phyloP scores from a whole-genome alignment of 2,797 vertebrate species.

The Pteropus rufus region DNA sequence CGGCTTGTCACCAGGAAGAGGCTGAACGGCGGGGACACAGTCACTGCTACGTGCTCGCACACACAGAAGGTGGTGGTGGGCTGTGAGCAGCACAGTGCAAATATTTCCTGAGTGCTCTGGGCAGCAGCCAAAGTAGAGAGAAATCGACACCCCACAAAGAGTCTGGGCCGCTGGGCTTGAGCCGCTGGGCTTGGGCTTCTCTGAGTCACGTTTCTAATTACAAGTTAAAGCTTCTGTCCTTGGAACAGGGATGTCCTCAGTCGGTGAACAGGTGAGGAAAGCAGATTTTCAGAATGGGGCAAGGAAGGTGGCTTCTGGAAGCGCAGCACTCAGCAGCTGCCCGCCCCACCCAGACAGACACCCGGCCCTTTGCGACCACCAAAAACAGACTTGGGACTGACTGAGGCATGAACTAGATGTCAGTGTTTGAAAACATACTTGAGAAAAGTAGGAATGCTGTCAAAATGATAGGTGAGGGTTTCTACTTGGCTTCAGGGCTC shows the following conservation, averaged over 20 bases:
- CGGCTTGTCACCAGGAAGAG: no score
- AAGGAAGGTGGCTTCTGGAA: neutral
- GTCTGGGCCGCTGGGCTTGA: neutral
- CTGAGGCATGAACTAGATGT: neutral
- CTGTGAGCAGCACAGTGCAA: neutral
- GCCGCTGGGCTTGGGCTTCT: neutral
- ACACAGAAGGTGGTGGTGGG: neutral
- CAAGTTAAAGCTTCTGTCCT: slow-evolving; percentile 43
- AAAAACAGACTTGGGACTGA: neutral
- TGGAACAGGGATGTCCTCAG: slow-evolving; percentile 48
- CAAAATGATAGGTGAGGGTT: neutral
- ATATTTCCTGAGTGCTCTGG: slow-evolving; percentile 29
- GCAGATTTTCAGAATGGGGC: neutral
- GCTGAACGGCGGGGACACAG: no score
- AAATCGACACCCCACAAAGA: slow-evolving; percentile 45
- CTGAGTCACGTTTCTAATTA: slow-evolving; percentile 61
- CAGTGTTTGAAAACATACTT: neutral
- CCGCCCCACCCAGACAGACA: neutral
- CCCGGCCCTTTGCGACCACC: neutral
- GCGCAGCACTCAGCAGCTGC: slow-evolving; percentile 5
- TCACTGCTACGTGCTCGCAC: neutral
- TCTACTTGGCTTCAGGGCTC: neutral
- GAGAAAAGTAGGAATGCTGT: neutral
- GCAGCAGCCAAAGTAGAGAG: slow-evolving; percentile 39
- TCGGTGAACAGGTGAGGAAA: slow-evolving; percentile 57